Percentiles rank a stretch among this genome's conserved stretches.
Conservation (phyloP, 2,797 vertebrate genomes). For the Tangara arthus region DNA sequence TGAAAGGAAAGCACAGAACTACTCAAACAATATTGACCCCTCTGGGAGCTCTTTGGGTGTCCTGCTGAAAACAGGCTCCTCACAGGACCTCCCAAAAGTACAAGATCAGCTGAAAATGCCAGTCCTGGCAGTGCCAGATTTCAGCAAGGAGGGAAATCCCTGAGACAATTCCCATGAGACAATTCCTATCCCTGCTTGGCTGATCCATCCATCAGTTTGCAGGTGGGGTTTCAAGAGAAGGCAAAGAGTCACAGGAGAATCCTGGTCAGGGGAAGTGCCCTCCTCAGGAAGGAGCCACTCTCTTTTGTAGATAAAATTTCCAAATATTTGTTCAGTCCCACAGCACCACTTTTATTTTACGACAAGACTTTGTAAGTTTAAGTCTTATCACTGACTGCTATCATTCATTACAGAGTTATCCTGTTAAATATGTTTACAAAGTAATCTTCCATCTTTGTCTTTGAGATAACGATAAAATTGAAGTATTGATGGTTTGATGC, state of each 20-base stretch:
- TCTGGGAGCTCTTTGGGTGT: not conserved
- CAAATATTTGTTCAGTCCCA: not conserved
- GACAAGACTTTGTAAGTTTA: not conserved
- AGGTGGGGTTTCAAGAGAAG: not conserved
- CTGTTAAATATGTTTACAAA: not conserved
- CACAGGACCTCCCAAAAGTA: not conserved
- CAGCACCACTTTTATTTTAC: not conserved
- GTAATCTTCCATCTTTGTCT: not conserved
- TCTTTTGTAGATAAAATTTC: not conserved
- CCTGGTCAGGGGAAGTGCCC: not conserved
- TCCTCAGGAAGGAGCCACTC: not conserved
- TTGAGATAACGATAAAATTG: conserved; percentile 11
- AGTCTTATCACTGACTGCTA: not conserved
- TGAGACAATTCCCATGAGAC: not conserved
- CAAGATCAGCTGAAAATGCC: not conserved
- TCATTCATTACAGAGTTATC: not conserved
- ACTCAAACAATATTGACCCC: not conserved
- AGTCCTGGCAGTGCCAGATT: not conserved
- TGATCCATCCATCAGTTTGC: not conserved
- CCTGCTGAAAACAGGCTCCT: not conserved
- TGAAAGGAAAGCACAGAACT: not conserved
- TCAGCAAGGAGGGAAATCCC: not conserved
- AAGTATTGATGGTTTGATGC: not conserved
- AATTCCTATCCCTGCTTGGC: not conserved
- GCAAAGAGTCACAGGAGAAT: not conserved